phyloP scores from a whole-genome alignment of 2,113 vertebrate species.

The Narcine bancroftii region DNA sequence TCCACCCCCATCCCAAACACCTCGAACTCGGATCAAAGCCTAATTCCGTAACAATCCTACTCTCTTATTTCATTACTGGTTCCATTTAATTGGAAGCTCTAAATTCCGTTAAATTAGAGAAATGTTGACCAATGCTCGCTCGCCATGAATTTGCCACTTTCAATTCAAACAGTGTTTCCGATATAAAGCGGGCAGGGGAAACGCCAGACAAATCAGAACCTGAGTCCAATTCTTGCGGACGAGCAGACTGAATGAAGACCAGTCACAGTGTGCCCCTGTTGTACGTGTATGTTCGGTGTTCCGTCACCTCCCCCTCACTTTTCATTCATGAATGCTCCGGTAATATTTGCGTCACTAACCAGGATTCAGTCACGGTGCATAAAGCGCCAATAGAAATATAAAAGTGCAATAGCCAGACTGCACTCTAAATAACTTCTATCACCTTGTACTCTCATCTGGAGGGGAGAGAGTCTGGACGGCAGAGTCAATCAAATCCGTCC shows the following conservation, averaged over 20 bases:
- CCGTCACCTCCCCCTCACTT: neutral
- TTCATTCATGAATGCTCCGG: conserved; percentile 13
- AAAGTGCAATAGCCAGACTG: neutral
- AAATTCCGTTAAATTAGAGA: neutral
- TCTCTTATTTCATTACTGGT: neutral
- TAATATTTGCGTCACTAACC: neutral
- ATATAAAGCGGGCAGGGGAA: no score
- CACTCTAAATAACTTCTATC: conserved; percentile 18
- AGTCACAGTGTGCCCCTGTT: no score
- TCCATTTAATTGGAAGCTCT: neutral
- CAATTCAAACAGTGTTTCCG: neutral
- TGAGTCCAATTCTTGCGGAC: neutral
- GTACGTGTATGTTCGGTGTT: neutral
- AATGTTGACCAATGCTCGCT: neutral
- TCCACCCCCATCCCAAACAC: no score
- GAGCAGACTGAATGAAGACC: neutral
- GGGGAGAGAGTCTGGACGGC: neutral
- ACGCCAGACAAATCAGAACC: neutral
- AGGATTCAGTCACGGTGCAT: neutral
- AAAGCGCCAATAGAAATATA: neutral
- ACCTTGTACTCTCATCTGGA: neutral
- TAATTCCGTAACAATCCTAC: neutral
- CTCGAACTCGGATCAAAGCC: neutral
- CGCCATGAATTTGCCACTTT: neutral
- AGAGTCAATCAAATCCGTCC: neutral